Evolutionary conservation across 1,140 invertebrate genomes (phyloP), one percentile per base, ranked within the genome.

Genomic region (Paraescarpia echinospica): DNA sequence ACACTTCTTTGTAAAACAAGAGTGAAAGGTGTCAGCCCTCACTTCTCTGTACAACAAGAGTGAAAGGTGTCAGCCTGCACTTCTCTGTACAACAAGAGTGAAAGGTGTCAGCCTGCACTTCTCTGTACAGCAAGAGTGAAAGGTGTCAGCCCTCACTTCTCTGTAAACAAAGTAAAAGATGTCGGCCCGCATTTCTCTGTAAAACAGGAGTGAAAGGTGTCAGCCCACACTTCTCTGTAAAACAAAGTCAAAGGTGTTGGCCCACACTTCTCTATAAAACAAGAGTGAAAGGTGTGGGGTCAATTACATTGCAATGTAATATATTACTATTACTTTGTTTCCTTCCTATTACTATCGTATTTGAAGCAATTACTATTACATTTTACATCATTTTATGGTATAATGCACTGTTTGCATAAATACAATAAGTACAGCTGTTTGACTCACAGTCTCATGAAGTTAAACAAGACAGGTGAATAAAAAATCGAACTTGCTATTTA

Each of bases 21-120:
- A 34, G 51, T 33, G 48, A 51, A 92, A 41, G 41, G 35, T 35
- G n/a, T 89, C 59, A 77, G 59, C 14, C 59, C 59, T 6, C 59
- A 27, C 27, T n/a, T 0, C 34, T 12, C 41, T 41, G 41, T 41
- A 41, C 4, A 93, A 51, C 92, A 92, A 35, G 48, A 33, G 90
- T 27, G 92, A 92, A 41, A 33, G 89, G 96, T 95, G 94, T 97
- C 96, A 92, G 94, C 93, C 92, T 95, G 92, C 1, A 95, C 96
- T 34, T 90, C 89, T 33, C 59, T 77, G 59, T 77, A 77, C 8
- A 31, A 77, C 59, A 90, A 89, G 90, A 34, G 51, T 33, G 48
- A 51, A 92, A 41, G 41, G 35, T 35, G n/a, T 89, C 59, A 77
- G 59, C 2, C 59, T 18, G 59, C 59, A 27, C 27, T n/a, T 0